Evolutionary conservation across 2,888 invertebrate genomes (phyloP).

Genomic region (Drosophila greeni): DNA sequence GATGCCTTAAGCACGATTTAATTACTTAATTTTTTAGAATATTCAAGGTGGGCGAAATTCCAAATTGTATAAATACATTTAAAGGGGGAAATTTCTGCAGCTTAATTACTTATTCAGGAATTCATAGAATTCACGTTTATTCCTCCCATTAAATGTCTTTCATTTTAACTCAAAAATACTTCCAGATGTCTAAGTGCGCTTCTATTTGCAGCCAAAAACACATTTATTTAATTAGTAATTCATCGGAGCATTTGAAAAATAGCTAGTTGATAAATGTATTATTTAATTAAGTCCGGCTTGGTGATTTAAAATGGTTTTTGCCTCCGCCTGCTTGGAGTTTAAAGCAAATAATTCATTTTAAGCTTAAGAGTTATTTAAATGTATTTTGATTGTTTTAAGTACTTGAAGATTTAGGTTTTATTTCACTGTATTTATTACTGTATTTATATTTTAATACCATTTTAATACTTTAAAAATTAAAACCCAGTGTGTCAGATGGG

Average conservation of each 20-base stretch:
- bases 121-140: slow-evolving; percentile 1
- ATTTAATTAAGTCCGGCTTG: neutral
- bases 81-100: neutral
- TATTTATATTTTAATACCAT: accelerated
- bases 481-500: too few relatives aligned
- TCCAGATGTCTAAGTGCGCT: neutral
- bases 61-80: slow-evolving; percentile 14
- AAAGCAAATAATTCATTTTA: neutral
- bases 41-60: slow-evolving; percentile 18
- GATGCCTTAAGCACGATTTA: slow-evolving; percentile 34
- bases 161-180: slow-evolving; percentile 1
- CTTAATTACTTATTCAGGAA: slow-evolving; percentile 10
- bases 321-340: neutral
- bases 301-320: neutral
- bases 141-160: neutral
- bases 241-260: neutral
- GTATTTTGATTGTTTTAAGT: neutral
- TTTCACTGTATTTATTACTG: neutral
- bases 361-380: neutral
- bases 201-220: neutral
- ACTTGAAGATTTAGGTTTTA: too few relatives aligned
- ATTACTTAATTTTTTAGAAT: slow-evolving; percentile 30
- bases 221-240: slow-evolving; percentile 11
- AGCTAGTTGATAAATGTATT: neutral
- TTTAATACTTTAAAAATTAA: neutral